Percentiles rank a stretch among this genome's conserved stretches.
phyloP scores from a whole-genome alignment of 2,888 invertebrate species.

The Panopea generosa region DNA sequence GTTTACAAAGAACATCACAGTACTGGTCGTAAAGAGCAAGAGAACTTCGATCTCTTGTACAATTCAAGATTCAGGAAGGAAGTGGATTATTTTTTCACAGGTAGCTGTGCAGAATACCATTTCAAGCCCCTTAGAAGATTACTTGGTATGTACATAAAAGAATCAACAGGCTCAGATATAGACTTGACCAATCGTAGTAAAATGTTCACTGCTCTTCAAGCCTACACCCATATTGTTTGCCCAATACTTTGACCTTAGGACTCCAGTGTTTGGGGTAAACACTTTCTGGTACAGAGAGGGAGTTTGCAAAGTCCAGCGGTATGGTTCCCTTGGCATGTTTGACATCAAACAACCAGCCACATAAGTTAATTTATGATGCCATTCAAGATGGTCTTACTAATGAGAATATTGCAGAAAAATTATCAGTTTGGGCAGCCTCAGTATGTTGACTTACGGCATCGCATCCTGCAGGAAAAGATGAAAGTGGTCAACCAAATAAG shows the following conservation, averaged over 20 bases:
- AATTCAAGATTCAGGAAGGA: slow-evolving; percentile 52
- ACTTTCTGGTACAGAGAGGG: slow-evolving; percentile 68
- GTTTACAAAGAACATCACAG: slow-evolving; percentile 48
- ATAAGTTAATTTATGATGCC: slow-evolving; percentile 50
- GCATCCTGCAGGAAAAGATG: slow-evolving; percentile 53
- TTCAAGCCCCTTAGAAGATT: slow-evolving; percentile 62
- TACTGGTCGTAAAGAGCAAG: slow-evolving; percentile 54
- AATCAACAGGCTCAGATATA: slow-evolving; percentile 43
- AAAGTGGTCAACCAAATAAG: slow-evolving; percentile 31
- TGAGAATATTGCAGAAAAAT: slow-evolving; percentile 35
- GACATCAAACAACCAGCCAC: slow-evolving; percentile 62
- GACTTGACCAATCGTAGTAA: slow-evolving; percentile 37
- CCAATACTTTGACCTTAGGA: slow-evolving; percentile 57
- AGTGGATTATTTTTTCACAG: slow-evolving; percentile 61
- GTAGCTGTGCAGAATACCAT: slow-evolving; percentile 68
- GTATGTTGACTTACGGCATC: slow-evolving; percentile 55
- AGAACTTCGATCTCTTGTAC: slow-evolving; percentile 46
- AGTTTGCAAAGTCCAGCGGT: slow-evolving; percentile 66
- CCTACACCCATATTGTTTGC: slow-evolving; percentile 65
- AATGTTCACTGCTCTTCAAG: slow-evolving; percentile 56
- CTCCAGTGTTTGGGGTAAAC: slow-evolving; percentile 65
- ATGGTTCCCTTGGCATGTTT: slow-evolving; percentile 68
- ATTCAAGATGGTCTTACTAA: slow-evolving; percentile 43
- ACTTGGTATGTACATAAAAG: slow-evolving; percentile 44
- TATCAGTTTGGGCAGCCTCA: slow-evolving; percentile 53